These are phyloP conservation scores for Callaeas wilsoni DNA, from an alignment of 2,113 vertebrate species.

Conservation along the genomic window DNA sequence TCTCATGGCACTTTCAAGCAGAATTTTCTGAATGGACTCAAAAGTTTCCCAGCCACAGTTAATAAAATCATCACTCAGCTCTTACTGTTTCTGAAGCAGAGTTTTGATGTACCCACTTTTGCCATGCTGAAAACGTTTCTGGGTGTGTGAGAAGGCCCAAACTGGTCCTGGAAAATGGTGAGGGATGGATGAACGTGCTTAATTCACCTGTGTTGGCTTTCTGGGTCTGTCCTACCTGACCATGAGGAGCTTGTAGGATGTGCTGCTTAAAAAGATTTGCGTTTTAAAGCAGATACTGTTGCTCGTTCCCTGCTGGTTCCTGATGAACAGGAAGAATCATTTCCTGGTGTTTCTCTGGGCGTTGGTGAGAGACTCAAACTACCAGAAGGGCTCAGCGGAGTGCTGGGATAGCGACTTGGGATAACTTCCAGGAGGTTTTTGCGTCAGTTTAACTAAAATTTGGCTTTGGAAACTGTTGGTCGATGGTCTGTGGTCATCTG, in stretches of 20 bases:
- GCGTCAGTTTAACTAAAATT: background rate
- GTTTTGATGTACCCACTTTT: background rate
- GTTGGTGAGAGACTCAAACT: background rate
- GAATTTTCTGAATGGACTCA: background rate
- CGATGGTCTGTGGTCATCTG: background rate
- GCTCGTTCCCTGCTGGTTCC: background rate
- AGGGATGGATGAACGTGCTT: background rate
- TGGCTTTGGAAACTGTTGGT: background rate
- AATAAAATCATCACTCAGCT: background rate
- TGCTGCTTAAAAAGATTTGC: background rate
- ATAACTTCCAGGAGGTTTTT: background rate
- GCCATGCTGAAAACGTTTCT: fast-evolving
- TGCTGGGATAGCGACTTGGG: too few relatives aligned
- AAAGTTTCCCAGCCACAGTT: background rate
- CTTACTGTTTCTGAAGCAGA: background rate
- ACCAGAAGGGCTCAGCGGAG: background rate
- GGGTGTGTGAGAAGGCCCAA: background rate
- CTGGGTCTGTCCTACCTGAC: background rate
- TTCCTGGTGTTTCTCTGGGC: background rate
- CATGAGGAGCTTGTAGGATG: background rate
- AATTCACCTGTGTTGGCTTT: background rate
- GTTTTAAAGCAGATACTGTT: background rate
- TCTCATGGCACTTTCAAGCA: background rate
- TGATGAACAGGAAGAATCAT: background rate
- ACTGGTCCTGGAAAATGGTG: background rate